Base-by-base conservation (phyloP, 2,797 vertebrate species). In the Peromyscus nudipes region DNA sequence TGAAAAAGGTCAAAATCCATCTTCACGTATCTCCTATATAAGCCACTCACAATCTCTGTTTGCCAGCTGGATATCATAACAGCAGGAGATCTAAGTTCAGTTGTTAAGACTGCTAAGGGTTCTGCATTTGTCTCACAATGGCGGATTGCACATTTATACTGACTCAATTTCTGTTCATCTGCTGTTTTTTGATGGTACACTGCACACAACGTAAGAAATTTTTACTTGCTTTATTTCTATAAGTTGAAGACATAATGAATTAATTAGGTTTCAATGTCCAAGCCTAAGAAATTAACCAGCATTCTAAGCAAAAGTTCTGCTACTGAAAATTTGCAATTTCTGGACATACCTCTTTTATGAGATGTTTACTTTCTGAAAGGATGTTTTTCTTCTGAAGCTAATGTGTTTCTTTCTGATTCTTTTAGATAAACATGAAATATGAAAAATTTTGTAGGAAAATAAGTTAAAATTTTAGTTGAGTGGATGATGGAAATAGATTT, bases 1-100 rank as follows among this genome's bases (percentile, higher is more conserved):
- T 49, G 62, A 91, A 37, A 88, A 93, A 94, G 97, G 97, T 97
- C 96, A 98, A 98, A 98, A 97, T 97, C 97, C 96, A 90, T 1
- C 29, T 52, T 92, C 88, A 84, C 88, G 93, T 96, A 82, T 94
- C 88, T 92, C 34, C 46, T 82, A 9, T 81, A 75, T 87, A 97
- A 96, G 73, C 8, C 37, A 93, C 76, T 82, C 21, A 43, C 46
- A 31, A 57, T 71, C 81, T 94, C 43, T 75, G 49, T 29, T 93
- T 29, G 52, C 37, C 83, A 52, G 64, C 25, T 43, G 43, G n/a
- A 43, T 95, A 49, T 94, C 57, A 57, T 95, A 86, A 96, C n/a
- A 77, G 16, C 57, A 67, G 27, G 37, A 25, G 43, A 79, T 37
- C 81, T 76, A 87, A 79, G 65, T 76, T 43, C 52, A 43, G 2